Conservation (phyloP, 2,888 invertebrate genomes). For the Cataglyphis altisquamis region DNA sequence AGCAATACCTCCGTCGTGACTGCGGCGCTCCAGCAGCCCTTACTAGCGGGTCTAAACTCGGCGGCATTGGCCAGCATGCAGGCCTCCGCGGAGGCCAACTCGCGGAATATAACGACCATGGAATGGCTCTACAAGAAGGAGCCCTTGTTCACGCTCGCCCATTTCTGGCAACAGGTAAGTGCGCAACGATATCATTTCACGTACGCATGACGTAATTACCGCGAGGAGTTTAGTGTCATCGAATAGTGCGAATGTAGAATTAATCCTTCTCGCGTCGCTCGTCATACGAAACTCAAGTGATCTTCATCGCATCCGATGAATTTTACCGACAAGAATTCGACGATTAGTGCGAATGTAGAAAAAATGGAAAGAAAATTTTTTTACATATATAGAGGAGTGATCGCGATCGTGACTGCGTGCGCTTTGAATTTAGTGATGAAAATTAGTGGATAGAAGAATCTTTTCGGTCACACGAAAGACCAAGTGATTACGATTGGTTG, state of each 20-base stretch:
- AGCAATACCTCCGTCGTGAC: conserved; percentile 83
- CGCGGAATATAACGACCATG: conserved; percentile 97
- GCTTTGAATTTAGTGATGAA: conserved; percentile 19
- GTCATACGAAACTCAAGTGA: conserved; percentile 18
- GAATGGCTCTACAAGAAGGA: conserved; percentile 99
- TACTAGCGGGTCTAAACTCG: conserved; percentile 83
- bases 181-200: not conserved
- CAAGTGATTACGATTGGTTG: conserved; percentile 25
- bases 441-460: conserved; percentile 46
- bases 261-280: not conserved
- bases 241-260: conserved; percentile 6
- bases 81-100: conserved; percentile 90
- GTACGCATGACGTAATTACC: not conserved
- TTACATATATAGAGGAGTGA: conserved; percentile 19
- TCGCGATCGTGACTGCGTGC: conserved; percentile 20
- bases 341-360: not conserved
- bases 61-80: conserved; percentile 90
- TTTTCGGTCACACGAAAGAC: conserved; percentile 53
- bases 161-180: conserved; percentile 98
- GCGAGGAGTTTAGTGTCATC: not conserved
- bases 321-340: not conserved
- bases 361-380: not conserved
- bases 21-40: conserved; percentile 84
- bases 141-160: conserved; percentile 96
- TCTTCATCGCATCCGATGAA: not conserved